Conservation (phyloP, 1,140 invertebrate species). For the Drosophila mayri region DNA sequence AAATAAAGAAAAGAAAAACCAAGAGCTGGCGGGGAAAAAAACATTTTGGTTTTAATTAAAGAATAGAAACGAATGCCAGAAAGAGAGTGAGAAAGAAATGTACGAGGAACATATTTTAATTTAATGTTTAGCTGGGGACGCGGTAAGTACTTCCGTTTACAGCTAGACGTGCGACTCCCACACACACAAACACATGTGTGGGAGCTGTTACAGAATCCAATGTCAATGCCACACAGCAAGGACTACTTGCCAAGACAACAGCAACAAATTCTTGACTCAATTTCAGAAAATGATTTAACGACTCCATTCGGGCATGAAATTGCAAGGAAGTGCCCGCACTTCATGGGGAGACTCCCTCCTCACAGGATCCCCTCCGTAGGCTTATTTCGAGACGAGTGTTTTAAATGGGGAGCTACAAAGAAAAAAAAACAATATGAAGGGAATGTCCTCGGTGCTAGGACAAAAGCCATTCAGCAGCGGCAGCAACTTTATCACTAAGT, state of each 20-base stretch:
- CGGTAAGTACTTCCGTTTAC: constrained; percentile 78
- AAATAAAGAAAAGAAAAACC: constrained; percentile 8
- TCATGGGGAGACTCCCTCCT: constrained; percentile 8
- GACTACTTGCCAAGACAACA: constrained; percentile 20
- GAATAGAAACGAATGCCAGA: constrained; percentile 38
- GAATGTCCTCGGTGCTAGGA: constrained; percentile 48
- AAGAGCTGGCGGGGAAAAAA: constrained; percentile 43
- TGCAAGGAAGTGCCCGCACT: constrained; percentile 42
- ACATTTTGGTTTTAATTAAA: constrained; percentile 80
- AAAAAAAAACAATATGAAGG: constrained; percentile 5
- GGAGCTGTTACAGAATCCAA: constrained; percentile 36
- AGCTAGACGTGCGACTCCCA: constrained; percentile 60
- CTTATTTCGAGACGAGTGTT: constrained; percentile 65
- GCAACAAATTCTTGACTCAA: constrained; percentile 74
- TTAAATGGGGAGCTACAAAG: constrained; percentile 52
- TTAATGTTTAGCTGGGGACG: constrained; percentile 63
- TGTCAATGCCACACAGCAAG: constrained; percentile 67
- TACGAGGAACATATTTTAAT: constrained; percentile 73
- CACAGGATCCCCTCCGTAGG: constrained; percentile 30
- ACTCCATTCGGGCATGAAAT: constrained; percentile 81
- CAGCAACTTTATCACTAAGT: constrained; percentile 78
- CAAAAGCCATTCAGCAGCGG: constrained; percentile 65
- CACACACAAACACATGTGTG: constrained; percentile 19
- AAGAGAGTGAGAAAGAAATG: constrained; percentile 42
- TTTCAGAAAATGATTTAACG: constrained; percentile 84